Base-by-base conservation (phyloP, 2,797 vertebrate genomes). In the Nothura maculosa region DNA sequence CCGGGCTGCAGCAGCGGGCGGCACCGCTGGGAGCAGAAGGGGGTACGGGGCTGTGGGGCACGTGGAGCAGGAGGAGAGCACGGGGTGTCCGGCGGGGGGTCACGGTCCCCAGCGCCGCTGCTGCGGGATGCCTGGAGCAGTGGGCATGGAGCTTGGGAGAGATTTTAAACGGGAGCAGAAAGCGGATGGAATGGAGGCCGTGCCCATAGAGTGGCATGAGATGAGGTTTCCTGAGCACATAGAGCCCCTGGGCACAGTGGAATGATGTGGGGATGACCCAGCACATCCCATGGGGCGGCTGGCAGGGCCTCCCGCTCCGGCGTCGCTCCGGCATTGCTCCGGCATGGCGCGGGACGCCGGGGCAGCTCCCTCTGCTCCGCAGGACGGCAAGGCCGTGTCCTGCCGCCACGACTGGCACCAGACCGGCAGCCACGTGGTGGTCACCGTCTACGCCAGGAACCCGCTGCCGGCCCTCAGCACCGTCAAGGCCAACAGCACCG, bases 381-480 rank as follows among this genome's bases (percentile, higher is more conserved):
- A 96, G 95, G 94, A 96, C 81, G 96, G 91, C 92, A 92, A 98
- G 94, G 98, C 98, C 3, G 98, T 98, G 83, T 98, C 98, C 27
- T 99, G 99, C 95, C 98, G 99, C 69, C 96, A 99, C 30, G 99
- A 99, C 93, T 99, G 99, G 99, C 99, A 99, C 92, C 99, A 99
- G 94, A 99, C 99, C 10, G 96, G 97, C 87, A 98, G 94, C 32
- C 97, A 98, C 28, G 97, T 99, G 4, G 98, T 99, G 34, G 95
- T 99, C 43, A 99, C 99, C 0, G 89, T 99, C 85, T 99, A 99
- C 19, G 98, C 98, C 97, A 99, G 98, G 96, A 99, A 98, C 36
- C 93, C 98, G 30, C 96, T 98, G 89, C 98, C 99, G 1, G 89
- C 98, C 4, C 94, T 98, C 40, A 98, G 98, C 88, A 97, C 92